Conservation (phyloP, 1,140 invertebrate species). For the Amphibalanus amphitrite region DNA sequence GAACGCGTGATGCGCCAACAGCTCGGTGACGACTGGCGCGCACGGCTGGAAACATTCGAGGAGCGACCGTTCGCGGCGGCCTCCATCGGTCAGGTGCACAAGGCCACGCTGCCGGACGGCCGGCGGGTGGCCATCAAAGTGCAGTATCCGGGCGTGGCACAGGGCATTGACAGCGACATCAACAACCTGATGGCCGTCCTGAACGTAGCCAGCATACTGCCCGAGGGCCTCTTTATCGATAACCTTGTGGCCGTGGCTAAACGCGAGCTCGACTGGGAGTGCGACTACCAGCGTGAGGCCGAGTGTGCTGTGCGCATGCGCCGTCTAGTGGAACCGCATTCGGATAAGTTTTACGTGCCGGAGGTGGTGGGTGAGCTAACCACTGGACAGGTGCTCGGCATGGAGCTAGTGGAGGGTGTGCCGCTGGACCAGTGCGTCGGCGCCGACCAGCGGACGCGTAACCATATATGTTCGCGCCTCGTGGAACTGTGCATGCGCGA, state of each 20-base stretch:
- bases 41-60: constrained; percentile 60
- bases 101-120: constrained; percentile 34
- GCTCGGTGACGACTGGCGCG: constrained; percentile 69
- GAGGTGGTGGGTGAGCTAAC: constrained; percentile 54
- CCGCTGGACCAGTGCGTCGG: constrained; percentile 74
- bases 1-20: constrained; percentile 58
- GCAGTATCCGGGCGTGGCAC: constrained; percentile 95
- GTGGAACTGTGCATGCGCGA: constrained; percentile 75
- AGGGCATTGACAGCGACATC: constrained; percentile 95
- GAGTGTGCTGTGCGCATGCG: constrained; percentile 69
- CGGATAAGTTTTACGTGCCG: constrained; percentile 64
- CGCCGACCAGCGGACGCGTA: constrained; percentile 49
- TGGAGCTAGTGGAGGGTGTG: constrained; percentile 78
- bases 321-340: constrained; percentile 49
- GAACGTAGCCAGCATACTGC: constrained; percentile 69
- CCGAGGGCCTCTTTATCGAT: constrained; percentile 87
- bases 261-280: constrained; percentile 86
- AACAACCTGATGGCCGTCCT: constrained; percentile 85
- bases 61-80: constrained; percentile 97
- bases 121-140: constrained; percentile 84
- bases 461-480: constrained; percentile 62
- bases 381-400: constrained; percentile 63
- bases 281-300: constrained; percentile 87
- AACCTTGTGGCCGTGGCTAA: constrained; percentile 85
- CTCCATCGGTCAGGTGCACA: constrained; percentile 64